Percentiles rank a stretch among this genome's conserved stretches.
Evolutionary conservation across 2,888 invertebrate genomes (phyloP).

Genomic region (Ormyrus pomaceus): DNA sequence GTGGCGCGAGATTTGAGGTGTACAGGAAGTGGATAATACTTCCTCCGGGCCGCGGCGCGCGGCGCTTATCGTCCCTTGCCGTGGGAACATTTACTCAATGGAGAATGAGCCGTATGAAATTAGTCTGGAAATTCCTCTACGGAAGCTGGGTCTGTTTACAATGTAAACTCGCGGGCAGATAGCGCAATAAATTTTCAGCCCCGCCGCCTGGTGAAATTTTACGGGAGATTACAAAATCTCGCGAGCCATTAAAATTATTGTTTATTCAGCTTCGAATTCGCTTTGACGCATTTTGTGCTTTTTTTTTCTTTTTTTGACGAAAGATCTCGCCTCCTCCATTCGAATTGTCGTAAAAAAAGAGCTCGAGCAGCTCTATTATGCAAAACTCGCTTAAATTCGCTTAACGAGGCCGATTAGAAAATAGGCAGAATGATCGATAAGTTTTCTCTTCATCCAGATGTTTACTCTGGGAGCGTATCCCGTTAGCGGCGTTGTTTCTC

Average conservation of each 20-base stretch:
- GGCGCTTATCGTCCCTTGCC: slow-evolving; percentile 37
- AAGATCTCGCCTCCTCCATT: too few relatives aligned
- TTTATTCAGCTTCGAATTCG: background rate
- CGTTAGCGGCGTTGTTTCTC: slow-evolving; percentile 21
- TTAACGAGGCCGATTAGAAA: too few relatives aligned
- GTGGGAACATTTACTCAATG: slow-evolving; percentile 52
- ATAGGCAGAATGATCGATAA: too few relatives aligned
- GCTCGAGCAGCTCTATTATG: too few relatives aligned
- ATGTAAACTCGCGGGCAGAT: slow-evolving; percentile 15
- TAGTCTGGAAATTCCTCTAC: slow-evolving; percentile 43
- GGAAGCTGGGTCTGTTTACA: slow-evolving; percentile 40
- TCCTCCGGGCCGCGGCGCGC: slow-evolving; percentile 20
- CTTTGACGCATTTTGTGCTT: too few relatives aligned
- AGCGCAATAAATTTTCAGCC: slow-evolving; percentile 17
- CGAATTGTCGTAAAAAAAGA: too few relatives aligned
- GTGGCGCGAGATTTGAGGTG: slow-evolving; percentile 36
- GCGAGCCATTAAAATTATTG: background rate
- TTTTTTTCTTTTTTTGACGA: too few relatives aligned
- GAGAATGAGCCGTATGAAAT: slow-evolving; percentile 41
- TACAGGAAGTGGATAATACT: slow-evolving; percentile 56
- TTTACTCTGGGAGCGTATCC: background rate
- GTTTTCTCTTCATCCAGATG: background rate
- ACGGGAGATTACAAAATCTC: background rate
- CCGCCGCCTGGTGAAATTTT: too few relatives aligned
- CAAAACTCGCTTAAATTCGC: too few relatives aligned